Evolutionary conservation across 2,113 vertebrate genomes (phyloP), one percentile per base, ranked within the genome.

Genomic region (Antechinus stuartii): DNA sequence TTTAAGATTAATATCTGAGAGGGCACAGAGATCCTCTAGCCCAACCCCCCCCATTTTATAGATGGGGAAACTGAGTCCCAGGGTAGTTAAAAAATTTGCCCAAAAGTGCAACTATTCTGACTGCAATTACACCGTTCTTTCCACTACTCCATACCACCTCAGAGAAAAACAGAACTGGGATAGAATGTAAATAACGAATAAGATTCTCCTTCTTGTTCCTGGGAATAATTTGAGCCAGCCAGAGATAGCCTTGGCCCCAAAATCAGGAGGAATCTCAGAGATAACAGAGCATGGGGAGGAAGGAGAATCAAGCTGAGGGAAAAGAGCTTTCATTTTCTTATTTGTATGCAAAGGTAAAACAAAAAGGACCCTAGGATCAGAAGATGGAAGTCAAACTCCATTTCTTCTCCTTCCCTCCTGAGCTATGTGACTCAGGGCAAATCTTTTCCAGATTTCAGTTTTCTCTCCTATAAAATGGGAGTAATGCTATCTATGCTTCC

Each of bases 131-230:
- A 76, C 3, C 11, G 10, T 0, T 61, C 57, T 61, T 61, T 61
- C 9, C 10, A 30, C 57, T 61, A 30, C 27, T 61, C 57, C 27
- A 61, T 61, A 30, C 27, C 11, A 16, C 12, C 16, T 76, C 61
- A 57, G 46, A 92, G 94, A 42, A 8, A 25, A 54, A 56, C 0
- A 0, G 22, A 52, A 0, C 68, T 27, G 0, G 7, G 24, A 93
- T 27, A 53, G 24, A 56, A 9, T 0, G 0, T 2, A 68, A 54
- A 30, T 42, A n/a, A 49, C 76, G 68, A 93, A 52, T 11, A 55
- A 19, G 3, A 7, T 30, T 54, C 27, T 14, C 27, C 53, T 93
- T 54, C 24, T 2, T 91, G 26, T 50, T 89, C 68, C 30, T 27
- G 68, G n/a, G 76, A 24, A 23, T n/a, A 91, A 8, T 49, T 93